Evolutionary conservation across 2,113 vertebrate species (phyloP).

Genomic region (Variabilichromis moorii): DNA sequence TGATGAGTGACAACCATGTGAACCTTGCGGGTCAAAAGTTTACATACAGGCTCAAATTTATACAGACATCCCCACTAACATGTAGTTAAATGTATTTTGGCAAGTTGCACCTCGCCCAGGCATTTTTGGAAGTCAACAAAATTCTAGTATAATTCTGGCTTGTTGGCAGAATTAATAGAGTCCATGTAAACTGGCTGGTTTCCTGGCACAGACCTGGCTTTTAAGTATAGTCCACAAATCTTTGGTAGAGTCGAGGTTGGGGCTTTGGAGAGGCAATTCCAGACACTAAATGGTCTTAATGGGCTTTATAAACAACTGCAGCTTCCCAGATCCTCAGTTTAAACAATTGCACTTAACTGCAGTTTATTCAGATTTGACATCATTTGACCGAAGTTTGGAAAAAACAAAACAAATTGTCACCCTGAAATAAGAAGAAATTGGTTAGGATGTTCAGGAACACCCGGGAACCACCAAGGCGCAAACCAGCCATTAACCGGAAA

Average conservation of each 20-base stretch:
- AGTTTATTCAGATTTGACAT: not conserved
- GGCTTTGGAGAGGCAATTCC: not conserved
- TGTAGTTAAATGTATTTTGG: not conserved
- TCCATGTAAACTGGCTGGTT: not conserved
- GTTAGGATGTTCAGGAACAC: not conserved
- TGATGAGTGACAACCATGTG: not conserved
- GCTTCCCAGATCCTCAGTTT: not conserved
- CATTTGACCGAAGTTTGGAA: not conserved
- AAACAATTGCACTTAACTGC: not conserved
- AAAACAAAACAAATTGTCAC: not conserved
- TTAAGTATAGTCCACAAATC: not conserved
- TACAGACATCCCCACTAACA: not conserved
- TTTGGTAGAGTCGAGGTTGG: accelerated
- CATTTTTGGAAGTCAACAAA: not conserved
- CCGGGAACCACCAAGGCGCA: not conserved
- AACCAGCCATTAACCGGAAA: accelerated
- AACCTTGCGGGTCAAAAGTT: not conserved
- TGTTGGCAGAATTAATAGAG: not conserved
- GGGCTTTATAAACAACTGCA: not conserved
- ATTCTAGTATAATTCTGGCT: not conserved
- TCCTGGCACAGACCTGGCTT: not conserved
- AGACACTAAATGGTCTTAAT: not conserved
- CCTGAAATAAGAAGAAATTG: not conserved
- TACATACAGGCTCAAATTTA: not conserved
- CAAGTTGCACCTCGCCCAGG: not conserved